Conservation (phyloP, 2,888 invertebrate species). For the Drosophila neonasuta region DNA sequence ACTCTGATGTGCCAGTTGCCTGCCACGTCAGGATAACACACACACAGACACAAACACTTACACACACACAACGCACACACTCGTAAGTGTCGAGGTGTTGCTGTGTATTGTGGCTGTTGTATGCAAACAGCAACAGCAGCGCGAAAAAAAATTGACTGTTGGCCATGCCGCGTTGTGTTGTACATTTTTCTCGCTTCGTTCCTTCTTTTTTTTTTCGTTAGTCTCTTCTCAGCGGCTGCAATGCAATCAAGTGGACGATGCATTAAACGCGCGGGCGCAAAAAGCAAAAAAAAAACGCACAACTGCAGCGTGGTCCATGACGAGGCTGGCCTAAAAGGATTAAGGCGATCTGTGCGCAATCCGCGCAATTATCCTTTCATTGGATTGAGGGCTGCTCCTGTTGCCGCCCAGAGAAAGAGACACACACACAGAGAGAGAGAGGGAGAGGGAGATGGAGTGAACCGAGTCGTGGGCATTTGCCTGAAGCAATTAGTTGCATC, state of each 20-base stretch:
- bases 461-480: conserved; percentile 20
- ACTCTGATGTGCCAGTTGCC: conserved; percentile 40
- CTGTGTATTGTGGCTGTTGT: conserved; percentile 52
- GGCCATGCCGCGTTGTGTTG: conserved; percentile 28
- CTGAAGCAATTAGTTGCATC: conserved; percentile 77
- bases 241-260: conserved; percentile 76
- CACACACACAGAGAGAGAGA: no score
- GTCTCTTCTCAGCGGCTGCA: conserved; percentile 37
- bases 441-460: no score
- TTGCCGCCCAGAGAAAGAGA: conserved; percentile 1
- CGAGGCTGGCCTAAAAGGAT: conserved; percentile 72
- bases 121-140: conserved; percentile 54
- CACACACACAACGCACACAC: conserved; percentile 19
- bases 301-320: conserved; percentile 32
- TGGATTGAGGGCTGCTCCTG: conserved; percentile 42
- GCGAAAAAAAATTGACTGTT: conserved; percentile 60
- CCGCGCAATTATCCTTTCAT: conserved; percentile 78
- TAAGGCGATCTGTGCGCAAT: conserved; percentile 79
- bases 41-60: conserved; percentile 23
- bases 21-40: conserved; percentile 54
- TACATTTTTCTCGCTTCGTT: conserved; percentile 4
- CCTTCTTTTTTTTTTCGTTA: conserved; percentile 12
- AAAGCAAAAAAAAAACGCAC: conserved; percentile 20
- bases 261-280: conserved; percentile 36
- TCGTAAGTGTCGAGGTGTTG: conserved; percentile 44